A percentile compares a stretch with the other conserved stretches of the same genome.
These are phyloP conservation scores for Dipodomys ordii DNA, from an alignment of 2,113 vertebrate species.

Conservation along the genomic window DNA sequence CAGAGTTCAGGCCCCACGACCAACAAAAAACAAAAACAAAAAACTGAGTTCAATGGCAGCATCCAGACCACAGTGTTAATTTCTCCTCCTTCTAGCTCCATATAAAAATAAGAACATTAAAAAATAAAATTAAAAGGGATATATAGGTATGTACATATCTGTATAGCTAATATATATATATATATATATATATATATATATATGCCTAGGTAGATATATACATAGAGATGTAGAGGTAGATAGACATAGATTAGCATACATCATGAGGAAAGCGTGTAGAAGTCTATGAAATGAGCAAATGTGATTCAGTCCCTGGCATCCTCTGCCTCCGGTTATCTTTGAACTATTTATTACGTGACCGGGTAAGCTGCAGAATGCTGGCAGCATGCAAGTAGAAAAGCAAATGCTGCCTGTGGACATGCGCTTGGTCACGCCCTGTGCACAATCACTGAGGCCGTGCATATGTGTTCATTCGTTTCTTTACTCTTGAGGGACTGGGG, in stretches of 20 bases:
- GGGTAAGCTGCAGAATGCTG: fast-evolving
- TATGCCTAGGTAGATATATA: no score
- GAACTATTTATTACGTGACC: fast-evolving
- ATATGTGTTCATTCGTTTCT: neutral
- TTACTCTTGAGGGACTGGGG: neutral
- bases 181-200: no score
- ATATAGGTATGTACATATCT: no score
- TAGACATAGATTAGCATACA: neutral
- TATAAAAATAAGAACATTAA: neutral
- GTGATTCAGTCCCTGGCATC: fast-evolving
- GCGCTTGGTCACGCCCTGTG: neutral
- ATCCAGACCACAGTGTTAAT: neutral
- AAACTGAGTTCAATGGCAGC: neutral
- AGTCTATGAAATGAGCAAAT: neutral
- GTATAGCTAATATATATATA: no score
- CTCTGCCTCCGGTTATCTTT: neutral
- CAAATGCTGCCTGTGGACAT: neutral
- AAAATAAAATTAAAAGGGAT: no score
- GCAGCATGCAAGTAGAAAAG: neutral
- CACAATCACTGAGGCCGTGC: no score
- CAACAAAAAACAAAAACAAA: neutral
- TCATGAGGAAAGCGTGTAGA: neutral
- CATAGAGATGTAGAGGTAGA: no score
- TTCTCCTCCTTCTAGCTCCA: neutral
- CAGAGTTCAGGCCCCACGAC: no score